Conservation (phyloP, 2,797 vertebrate genomes). For the Anabacerthia variegaticeps region DNA sequence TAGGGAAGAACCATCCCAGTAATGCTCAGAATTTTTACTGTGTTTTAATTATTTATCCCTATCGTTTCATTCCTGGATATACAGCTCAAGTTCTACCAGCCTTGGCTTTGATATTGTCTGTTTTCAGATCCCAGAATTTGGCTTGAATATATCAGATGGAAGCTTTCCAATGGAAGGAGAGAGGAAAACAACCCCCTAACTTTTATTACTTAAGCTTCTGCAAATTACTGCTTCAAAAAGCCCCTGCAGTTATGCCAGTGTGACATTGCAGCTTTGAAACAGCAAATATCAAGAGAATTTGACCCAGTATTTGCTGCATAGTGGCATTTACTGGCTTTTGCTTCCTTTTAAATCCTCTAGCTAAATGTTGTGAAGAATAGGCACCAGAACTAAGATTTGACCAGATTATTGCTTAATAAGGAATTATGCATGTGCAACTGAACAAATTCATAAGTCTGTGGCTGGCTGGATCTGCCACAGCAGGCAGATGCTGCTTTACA, state of each 20-base stretch:
- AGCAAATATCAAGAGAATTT: background rate
- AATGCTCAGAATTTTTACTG: background rate
- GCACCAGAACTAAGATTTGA: background rate
- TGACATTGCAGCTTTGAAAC: background rate
- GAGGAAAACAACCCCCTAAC: background rate
- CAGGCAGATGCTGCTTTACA: background rate
- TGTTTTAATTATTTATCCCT: background rate
- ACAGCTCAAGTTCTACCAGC: background rate
- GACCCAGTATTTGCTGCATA: background rate
- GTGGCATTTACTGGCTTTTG: background rate
- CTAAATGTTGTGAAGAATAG: background rate
- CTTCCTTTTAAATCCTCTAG: background rate
- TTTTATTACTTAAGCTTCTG: background rate
- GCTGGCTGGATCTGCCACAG: background rate
- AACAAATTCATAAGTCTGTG: background rate
- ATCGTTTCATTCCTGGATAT: background rate
- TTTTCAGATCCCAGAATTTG: background rate
- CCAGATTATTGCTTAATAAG: background rate
- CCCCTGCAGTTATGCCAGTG: background rate
- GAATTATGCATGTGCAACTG: background rate
- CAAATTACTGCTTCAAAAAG: background rate
- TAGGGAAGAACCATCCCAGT: background rate
- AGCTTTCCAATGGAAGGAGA: background rate
- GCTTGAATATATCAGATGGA: background rate
- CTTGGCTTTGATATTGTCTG: background rate